phyloP scores from a whole-genome alignment of 2,113 vertebrate species.

The Piaya cayana region DNA sequence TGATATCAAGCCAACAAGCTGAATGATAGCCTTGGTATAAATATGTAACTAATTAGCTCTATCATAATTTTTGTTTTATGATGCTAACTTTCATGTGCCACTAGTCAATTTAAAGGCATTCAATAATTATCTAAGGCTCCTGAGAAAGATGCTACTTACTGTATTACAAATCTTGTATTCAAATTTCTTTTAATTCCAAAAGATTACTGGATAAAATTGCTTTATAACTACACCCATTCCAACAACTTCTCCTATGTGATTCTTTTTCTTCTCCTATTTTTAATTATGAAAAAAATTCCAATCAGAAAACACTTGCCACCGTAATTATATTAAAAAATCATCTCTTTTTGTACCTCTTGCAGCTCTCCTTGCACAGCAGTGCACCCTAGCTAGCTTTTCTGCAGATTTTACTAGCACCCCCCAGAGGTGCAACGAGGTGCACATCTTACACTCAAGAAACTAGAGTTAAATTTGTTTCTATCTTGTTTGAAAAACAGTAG shows the following conservation, averaged over 20 bases:
- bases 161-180: conserved; percentile 46
- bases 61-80: conserved; percentile 67
- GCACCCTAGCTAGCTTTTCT: neutral
- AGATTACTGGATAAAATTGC: conserved; percentile 68
- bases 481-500: neutral
- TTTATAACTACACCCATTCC: conserved; percentile 59
- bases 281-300: conserved; percentile 13
- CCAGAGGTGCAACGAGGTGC: neutral
- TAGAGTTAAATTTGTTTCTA: neutral
- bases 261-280: conserved; percentile 5
- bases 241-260: conserved; percentile 10
- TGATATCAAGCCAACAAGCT: conserved; percentile 6
- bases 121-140: conserved; percentile 59
- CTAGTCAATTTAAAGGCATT: conserved; percentile 59
- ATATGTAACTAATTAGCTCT: conserved; percentile 64
- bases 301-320: neutral
- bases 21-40: conserved; percentile 25
- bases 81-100: conserved; percentile 54
- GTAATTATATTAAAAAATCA: neutral
- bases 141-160: conserved; percentile 46
- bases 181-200: conserved; percentile 62
- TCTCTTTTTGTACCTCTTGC: neutral
- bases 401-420: neutral
- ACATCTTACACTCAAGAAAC: neutral
- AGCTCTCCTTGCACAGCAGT: neutral